These are phyloP conservation scores for Melanostoma scalare DNA, from an alignment of 2,888 invertebrate genomes.

Conservation along the genomic window DNA sequence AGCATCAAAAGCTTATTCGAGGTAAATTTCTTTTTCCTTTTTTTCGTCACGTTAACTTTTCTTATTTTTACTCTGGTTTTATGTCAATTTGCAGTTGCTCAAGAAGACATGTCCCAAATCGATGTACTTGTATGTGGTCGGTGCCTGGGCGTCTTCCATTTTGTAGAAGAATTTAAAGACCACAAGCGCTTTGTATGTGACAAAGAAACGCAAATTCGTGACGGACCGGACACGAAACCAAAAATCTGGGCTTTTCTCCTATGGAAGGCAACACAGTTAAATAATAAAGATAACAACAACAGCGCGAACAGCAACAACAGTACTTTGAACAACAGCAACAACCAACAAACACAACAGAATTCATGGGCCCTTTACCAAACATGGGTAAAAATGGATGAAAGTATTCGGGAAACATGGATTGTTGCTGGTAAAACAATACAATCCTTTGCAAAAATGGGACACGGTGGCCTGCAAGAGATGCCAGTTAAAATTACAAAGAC, in stretches of 20 bases:
- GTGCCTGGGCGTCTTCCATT: slow-evolving; percentile 91
- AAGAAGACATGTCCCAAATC: slow-evolving; percentile 88
- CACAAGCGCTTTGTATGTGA: slow-evolving; percentile 84
- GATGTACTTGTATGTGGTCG: slow-evolving; percentile 93
- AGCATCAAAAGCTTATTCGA: slow-evolving; percentile 85
- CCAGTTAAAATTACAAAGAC: slow-evolving; percentile 82
- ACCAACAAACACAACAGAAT: slow-evolving; percentile 81
- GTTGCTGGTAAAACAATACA: slow-evolving; percentile 90
- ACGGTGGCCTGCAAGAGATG: slow-evolving; percentile 81
- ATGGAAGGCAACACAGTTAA: slow-evolving; percentile 87
- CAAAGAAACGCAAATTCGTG: slow-evolving; percentile 82
- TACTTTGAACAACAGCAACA: slow-evolving; percentile 20
- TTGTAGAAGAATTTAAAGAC: slow-evolving; percentile 89
- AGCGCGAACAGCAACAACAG: slow-evolving; percentile 73
- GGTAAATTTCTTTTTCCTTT: slow-evolving; percentile 80
- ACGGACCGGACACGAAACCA: slow-evolving; percentile 89
- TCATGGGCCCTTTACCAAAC: slow-evolving; percentile 92
- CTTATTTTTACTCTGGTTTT: background rate
- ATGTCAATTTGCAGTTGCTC: slow-evolving; percentile 84
- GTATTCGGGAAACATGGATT: slow-evolving; percentile 90
- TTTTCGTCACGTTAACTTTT: slow-evolving; percentile 3
- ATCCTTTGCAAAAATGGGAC: slow-evolving; percentile 85
- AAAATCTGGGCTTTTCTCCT: slow-evolving; percentile 93
- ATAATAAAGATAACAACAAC: slow-evolving; percentile 81
- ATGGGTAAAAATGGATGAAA: slow-evolving; percentile 91